A percentile compares a stretch with the other conserved stretches of the same genome.
These are phyloP conservation scores for Threskiornis aethiopicus DNA, from an alignment of 2,797 vertebrate species.

Conservation along the genomic window DNA sequence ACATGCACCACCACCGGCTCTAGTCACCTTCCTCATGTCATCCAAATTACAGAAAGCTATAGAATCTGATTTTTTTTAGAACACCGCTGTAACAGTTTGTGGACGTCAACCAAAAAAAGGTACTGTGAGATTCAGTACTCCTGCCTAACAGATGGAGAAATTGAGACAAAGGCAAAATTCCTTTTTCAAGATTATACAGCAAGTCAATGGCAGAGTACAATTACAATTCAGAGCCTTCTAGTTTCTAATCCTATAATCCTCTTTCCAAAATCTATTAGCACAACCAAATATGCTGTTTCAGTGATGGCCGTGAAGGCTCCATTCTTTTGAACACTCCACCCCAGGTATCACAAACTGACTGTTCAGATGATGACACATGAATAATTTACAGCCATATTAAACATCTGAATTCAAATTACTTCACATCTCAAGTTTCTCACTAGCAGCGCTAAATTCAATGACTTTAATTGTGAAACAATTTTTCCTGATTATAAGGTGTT, in stretches of 20 bases:
- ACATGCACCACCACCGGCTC: not conserved
- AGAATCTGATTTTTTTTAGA: not conserved
- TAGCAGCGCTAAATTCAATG: not conserved
- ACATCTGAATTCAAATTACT: not conserved
- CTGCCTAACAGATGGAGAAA: not conserved
- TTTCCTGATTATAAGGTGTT: not conserved
- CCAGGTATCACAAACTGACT: not conserved
- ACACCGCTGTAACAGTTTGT: not conserved
- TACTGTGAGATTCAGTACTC: not conserved
- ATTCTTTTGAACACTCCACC: not conserved
- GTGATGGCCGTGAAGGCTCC: not conserved
- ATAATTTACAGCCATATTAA: not conserved
- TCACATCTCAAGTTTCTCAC: not conserved
- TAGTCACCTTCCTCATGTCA: not conserved
- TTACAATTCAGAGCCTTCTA: not conserved
- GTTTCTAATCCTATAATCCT: constrained; percentile 13
- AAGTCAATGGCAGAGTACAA: not conserved
- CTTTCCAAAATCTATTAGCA: constrained; percentile 11
- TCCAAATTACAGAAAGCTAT: not conserved
- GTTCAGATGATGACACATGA: not conserved
- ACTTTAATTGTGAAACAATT: not conserved
- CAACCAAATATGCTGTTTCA: not conserved
- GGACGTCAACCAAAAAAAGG: not conserved
- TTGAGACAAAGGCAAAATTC: not conserved
- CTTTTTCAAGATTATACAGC: not conserved